Evolutionary conservation across 2,797 vertebrate species (phyloP).

Genomic region (Takifugu ocellatus): DNA sequence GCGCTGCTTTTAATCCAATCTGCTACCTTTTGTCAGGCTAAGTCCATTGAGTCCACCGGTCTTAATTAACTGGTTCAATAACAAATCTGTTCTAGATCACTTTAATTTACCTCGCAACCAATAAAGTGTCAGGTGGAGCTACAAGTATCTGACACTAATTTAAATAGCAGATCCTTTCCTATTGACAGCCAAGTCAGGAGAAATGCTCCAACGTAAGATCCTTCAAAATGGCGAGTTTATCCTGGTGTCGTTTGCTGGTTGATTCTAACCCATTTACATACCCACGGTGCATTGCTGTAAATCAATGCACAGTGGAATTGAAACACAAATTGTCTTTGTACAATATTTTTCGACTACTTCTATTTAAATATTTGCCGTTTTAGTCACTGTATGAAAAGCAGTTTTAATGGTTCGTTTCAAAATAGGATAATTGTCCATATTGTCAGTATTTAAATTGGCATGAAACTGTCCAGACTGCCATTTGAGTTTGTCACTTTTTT

Average conservation of each 20-base stretch:
- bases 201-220: conserved; percentile 24
- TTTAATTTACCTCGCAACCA: conserved; percentile 64
- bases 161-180: conserved; percentile 45
- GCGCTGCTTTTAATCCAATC: conserved; percentile 60
- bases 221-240: conserved; percentile 15
- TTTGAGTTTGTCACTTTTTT: no score
- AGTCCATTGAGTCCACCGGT: conserved; percentile 42
- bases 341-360: no score
- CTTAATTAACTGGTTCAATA: conserved; percentile 74
- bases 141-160: conserved; percentile 61
- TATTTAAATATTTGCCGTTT: no score
- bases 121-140: conserved; percentile 46
- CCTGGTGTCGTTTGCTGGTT: no score
- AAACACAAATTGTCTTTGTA: no score
- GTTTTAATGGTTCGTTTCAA: conserved; percentile 21
- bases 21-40: conserved; percentile 55
- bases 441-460: no score
- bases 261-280: no score
- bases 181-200: conserved; percentile 45
- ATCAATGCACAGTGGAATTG: no score
- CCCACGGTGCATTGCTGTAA: no score
- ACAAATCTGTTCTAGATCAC: conserved; percentile 65
- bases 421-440: no score
- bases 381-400: neutral
- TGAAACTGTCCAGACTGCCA: no score